Percentiles rank a stretch among this genome's conserved stretches.
Conservation (phyloP, 2,113 vertebrate species). For the Phalacrocorax pelagicus region DNA sequence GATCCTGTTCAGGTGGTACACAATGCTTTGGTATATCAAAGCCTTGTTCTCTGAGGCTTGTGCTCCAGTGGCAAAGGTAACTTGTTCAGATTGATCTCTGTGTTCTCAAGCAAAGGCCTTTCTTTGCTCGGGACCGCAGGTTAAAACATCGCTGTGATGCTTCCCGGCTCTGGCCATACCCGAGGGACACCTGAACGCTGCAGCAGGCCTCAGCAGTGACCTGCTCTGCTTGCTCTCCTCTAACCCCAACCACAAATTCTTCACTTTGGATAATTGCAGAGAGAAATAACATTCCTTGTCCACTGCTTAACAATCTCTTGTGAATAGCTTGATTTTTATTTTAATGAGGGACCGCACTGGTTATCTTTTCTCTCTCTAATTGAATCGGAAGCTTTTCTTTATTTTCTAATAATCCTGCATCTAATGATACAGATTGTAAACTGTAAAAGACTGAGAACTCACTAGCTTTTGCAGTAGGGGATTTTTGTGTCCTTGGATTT, state of each 20-base stretch:
- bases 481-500: not conserved
- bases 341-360: not conserved
- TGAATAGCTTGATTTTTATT: slow-evolving; percentile 24
- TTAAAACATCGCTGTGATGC: not conserved
- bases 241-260: not conserved
- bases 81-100: not conserved
- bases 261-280: not conserved
- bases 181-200: not conserved
- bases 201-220: not conserved
- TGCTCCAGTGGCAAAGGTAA: not conserved
- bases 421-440: slow-evolving; percentile 2
- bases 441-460: not conserved
- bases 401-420: slow-evolving; percentile 5
- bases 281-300: not conserved
- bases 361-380: slow-evolving; percentile 1
- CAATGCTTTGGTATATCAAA: not conserved
- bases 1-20: not conserved
- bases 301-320: not conserved
- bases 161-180: not conserved
- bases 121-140: not conserved
- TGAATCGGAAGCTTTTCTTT: slow-evolving; percentile 22
- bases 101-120: not conserved
- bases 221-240: not conserved
- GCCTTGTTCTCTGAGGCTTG: not conserved
- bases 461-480: not conserved